Percentiles rank a stretch among this genome's conserved stretches.
Conservation (phyloP, 2,797 vertebrate genomes). For the Peromyscus attwateri region DNA sequence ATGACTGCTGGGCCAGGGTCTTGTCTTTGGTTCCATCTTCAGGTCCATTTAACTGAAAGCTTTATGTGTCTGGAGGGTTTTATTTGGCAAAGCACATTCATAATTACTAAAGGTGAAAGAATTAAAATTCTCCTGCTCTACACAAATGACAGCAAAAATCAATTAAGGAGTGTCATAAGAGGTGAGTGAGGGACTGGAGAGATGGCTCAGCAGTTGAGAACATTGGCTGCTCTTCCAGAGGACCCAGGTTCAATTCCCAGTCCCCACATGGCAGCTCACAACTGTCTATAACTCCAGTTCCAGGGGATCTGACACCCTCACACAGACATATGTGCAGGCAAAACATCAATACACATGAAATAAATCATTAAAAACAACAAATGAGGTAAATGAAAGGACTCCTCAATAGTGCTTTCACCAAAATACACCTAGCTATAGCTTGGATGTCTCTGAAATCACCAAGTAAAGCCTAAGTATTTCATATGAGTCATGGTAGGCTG, state of each 20-base stretch:
- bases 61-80: background rate
- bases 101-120: constrained; percentile 44
- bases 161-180: constrained; percentile 1
- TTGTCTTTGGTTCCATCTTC: constrained; percentile 26
- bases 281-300: background rate
- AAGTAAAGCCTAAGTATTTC: background rate
- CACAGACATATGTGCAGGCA: background rate
- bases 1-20: background rate
- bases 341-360: background rate
- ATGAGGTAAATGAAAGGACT: constrained; percentile 3
- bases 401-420: background rate
- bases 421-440: background rate
- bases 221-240: background rate
- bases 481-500: background rate
- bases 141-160: constrained; percentile 36
- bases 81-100: constrained; percentile 48
- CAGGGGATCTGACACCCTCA: background rate
- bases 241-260: background rate
- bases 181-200: background rate
- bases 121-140: constrained; percentile 32
- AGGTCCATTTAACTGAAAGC: constrained; percentile 24
- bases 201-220: background rate
- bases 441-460: constrained; percentile 19
- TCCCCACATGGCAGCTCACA: background rate
- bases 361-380: background rate